Evolutionary conservation across 2,888 invertebrate species (phyloP), one percentile per base, ranked within the genome.

Genomic region (Chloromyia formosa): DNA sequence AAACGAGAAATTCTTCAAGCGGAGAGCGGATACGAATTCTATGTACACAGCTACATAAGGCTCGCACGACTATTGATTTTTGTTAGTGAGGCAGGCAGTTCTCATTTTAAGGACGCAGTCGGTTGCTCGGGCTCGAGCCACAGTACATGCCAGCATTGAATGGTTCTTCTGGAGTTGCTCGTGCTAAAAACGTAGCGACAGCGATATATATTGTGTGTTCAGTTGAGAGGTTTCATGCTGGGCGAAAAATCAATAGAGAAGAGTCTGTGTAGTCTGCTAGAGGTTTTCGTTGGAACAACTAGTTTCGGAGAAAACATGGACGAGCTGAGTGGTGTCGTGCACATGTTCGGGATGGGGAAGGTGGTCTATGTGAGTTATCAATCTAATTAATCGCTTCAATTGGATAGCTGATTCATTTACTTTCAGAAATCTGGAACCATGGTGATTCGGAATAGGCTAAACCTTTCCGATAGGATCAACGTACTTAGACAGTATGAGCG

Each of bases 31-130:
- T 35, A 35, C 7, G 7, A n/a, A n/a, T 7, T 35, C 27, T 35
- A 35, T 35, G 27, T 35, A 35, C 7, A 35, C 27, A 4, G 7
- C 3, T 35, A 35, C 27, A 35, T 49, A 10, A 10, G n/a, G 45
- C 45, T 35, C 14, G 23, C 35, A 3, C 45, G 10, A 9, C 4
- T 12, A 45, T 66, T 20, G 66, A 49, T 66, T 45, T 66, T 22
- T 66, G 49, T 14, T 40, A 35, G 3, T 40, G 12, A 18, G 35
- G 18, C 66, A 49, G 66, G n/a, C 45, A 45, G 49, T 12, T 45
- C 66, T 18, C 45, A n/a, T 20, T 66, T 20, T 20, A 45, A 22
- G 18, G 42, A 42, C 45, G n/a, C 66, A 49, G 42, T 42, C 66
- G 20, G 45, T 66, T 9, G 10, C 9, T 5, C 20, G 66, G 18